These are phyloP conservation scores for Hafferia zeledoni DNA, from an alignment of 2,797 vertebrate species.

Conservation along the genomic window DNA sequence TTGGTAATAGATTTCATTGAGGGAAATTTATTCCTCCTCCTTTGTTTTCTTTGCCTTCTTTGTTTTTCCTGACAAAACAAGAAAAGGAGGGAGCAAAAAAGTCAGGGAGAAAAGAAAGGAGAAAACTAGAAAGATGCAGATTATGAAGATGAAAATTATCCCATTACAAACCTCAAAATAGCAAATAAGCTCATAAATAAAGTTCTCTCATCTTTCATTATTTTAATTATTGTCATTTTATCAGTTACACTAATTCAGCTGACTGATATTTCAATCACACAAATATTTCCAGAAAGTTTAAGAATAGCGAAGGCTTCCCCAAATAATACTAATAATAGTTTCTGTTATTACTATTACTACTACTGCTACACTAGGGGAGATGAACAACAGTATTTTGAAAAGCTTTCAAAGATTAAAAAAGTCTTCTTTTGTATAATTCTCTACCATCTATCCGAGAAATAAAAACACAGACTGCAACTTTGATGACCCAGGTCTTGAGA, in stretches of 20 bases:
- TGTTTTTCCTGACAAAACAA: background rate
- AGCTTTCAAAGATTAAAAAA: background rate
- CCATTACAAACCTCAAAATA: background rate
- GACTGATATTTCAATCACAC: background rate
- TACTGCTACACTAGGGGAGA: background rate
- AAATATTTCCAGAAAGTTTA: background rate
- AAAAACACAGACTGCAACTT: background rate
- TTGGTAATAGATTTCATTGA: background rate
- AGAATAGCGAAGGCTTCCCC: background rate
- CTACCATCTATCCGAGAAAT: background rate
- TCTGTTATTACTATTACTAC: no score
- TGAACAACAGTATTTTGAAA: background rate
- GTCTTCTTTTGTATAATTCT: background rate
- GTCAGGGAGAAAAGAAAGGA: background rate
- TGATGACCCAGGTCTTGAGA: background rate
- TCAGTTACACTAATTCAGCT: background rate
- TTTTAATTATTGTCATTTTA: background rate
- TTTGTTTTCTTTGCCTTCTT: background rate
- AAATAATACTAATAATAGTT: background rate
- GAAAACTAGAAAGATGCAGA: background rate
- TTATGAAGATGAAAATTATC: background rate
- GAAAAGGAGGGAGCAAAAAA: fast-evolving
- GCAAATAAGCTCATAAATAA: background rate
- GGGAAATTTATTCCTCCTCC: background rate
- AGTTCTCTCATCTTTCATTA: background rate